Base-by-base conservation (phyloP, 2,797 vertebrate species). In the Microctenopoma stevenorrisi region DNA sequence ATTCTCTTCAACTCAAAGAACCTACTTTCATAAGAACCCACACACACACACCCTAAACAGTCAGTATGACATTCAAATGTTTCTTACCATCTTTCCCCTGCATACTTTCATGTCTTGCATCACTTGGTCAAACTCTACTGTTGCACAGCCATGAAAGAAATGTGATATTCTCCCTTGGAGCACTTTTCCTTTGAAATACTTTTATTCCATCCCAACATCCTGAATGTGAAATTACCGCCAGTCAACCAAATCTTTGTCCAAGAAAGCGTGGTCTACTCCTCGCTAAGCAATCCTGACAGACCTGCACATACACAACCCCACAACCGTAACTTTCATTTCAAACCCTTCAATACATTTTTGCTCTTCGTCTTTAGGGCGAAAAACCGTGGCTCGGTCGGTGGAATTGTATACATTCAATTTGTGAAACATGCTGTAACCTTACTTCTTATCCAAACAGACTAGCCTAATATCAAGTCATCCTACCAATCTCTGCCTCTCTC, bases 161-260 rank as follows among this genome's bases (percentile, higher is more conserved):
- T 68, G 76, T 52, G n/a, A 18, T 47, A 25, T 53, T 57, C 49
- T 61, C 30, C 12, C 61, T 53, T 28, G 5, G 16, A 63, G 33
- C 25, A 37, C 33, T 64, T 78, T 63, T 12, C 49, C 64, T 58
- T 63, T 53, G 33, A 81, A 61, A 72, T 72, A 44, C 74, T 46
- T 68, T 65, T 42, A 52, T 49, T 75, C 49, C 47, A 33, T 53
- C 52, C 71, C 18, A 46, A 47, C 48, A 74, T 60, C 54, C 42
- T 16, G 51, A 67, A 56, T 79, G 72, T 83, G 67, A 84, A 84
- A 71, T 74, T 60, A 69, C 49, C 44, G 64, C 51, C 54, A 81
- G 56, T 25, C 69, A 67, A 57, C 64, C 57, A 74, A 62, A 72
- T 72, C 65, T 74, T 42, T 53, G 53, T 52, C 43, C 54, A 48